phyloP scores from a whole-genome alignment of 35 echinoderm and acorn worm species.

The Anneissia japonica region DNA sequence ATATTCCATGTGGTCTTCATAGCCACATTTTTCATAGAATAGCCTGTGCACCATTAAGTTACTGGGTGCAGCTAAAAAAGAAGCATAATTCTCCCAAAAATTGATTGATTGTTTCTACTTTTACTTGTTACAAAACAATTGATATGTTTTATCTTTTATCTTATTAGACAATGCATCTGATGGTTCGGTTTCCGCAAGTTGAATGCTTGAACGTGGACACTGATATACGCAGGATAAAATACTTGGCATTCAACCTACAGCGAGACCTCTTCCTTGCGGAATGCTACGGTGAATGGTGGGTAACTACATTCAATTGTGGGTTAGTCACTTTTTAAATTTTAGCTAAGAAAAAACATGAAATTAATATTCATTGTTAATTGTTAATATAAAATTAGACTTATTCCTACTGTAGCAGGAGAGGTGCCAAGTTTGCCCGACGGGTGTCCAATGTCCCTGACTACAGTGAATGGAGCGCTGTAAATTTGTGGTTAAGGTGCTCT shows the following conservation, averaged over 20 bases:
- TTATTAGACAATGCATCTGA: constrained; percentile 79
- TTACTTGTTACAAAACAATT: background rate
- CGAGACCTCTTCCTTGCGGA: constrained; percentile 48
- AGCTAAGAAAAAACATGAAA: no score
- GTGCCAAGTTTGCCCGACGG: no score
- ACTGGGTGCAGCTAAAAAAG: background rate
- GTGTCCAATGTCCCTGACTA: no score
- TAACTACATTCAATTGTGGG: no score
- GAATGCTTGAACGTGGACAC: constrained; percentile 78
- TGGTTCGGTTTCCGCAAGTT: constrained; percentile 79
- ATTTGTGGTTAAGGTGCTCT: no score
- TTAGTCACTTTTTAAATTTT: no score
- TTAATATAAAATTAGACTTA: no score
- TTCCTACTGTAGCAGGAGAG: no score
- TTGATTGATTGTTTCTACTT: background rate
- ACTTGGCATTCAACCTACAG: constrained; percentile 67
- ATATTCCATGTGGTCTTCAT: no score
- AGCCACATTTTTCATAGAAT: background rate
- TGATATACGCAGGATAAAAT: constrained; percentile 61
- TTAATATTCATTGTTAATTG: no score
- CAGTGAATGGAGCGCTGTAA: no score
- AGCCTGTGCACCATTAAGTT: background rate
- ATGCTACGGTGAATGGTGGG: constrained; percentile 38
- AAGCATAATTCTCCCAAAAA: background rate
- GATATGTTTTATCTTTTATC: background rate